Base-by-base conservation (phyloP, 37 sponge, comb jelly and placozoan species). In the Agelas oroides region DNA sequence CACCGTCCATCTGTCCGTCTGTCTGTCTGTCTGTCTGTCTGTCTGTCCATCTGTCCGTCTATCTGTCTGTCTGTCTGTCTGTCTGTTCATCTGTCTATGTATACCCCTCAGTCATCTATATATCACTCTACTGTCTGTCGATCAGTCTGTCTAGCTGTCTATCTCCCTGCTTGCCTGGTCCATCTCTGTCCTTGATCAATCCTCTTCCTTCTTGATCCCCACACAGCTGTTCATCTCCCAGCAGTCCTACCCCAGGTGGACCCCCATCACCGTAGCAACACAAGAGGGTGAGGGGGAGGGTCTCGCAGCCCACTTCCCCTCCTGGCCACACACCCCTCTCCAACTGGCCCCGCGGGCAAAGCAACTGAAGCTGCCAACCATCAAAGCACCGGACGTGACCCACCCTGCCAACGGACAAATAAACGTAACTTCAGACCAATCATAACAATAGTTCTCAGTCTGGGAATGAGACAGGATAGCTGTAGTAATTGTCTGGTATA, bases 251-350 rank as follows among this genome's bases (percentile, higher is more conserved):
- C 87, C 92, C 27, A 59, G 64, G 57, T 83, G 84, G 88, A 78
- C 84, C 21, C 77, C 92, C 0, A 58, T 92, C 38, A 65, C 78
- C 53, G 72, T 92, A 37, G 65, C 81, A 58, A 92, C 84, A 25
- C 78, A 92, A 61, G 41, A 83, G 28, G 87, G 79, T 0, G 92
- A 92, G 68, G 60, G 78, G 0, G 39, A 56, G 21, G 71, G 71
- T 16, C 87, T 92, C 46, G 27, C 27, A 17, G 34, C 34, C 54
- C 79, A 70, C 39, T 87, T 92, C 61, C 61, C 84, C 0, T 55
- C 78, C 14, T 92, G 92, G 92, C 80, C 82, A 0, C 70, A 73
- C 46, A 24, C 66, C 15, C 59, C 87, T 36, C 54, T 92, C 14
- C 32, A 35, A 12, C 58, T 67, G 19, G 69, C 84, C 41, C 39